Conservation (phyloP, 2,888 invertebrate species). For the Caenorhabditis sp. region DNA sequence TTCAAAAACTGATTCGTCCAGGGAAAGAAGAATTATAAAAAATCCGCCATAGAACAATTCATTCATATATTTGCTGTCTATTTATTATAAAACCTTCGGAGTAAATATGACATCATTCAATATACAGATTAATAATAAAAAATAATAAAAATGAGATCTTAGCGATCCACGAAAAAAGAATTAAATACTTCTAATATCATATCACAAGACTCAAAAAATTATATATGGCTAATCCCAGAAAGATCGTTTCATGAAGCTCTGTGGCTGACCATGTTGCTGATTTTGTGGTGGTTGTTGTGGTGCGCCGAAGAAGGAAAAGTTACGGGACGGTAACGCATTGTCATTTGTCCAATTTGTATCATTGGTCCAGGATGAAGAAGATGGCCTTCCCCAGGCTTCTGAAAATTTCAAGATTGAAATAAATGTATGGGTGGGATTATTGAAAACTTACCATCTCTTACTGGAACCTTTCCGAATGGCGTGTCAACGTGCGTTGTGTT, state of each 20-base stretch:
- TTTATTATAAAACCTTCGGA: too few relatives aligned
- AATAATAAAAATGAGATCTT: too few relatives aligned
- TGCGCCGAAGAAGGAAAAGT: not conserved
- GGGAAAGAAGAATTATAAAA: constrained; percentile 59
- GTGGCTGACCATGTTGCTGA: not conserved
- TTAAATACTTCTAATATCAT: too few relatives aligned
- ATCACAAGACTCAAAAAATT: not conserved
- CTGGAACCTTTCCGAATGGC: not conserved
- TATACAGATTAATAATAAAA: too few relatives aligned
- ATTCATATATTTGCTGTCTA: too few relatives aligned
- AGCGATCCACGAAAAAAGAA: too few relatives aligned
- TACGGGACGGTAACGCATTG: not conserved
- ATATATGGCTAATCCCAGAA: not conserved
- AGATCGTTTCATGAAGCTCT: constrained; percentile 1
- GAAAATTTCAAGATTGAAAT: too few relatives aligned
- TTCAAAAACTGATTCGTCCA: constrained; percentile 61
- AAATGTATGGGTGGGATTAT: too few relatives aligned
- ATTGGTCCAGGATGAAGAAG: not conserved
- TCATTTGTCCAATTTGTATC: not conserved
- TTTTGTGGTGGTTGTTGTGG: not conserved
- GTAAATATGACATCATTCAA: too few relatives aligned
- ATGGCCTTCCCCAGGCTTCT: not conserved
- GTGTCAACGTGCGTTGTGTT: not conserved
- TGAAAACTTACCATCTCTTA: not conserved
- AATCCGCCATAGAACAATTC: too few relatives aligned